Evolutionary conservation across 2,113 vertebrate species (phyloP).

Genomic region (Otocyon megalotis): DNA sequence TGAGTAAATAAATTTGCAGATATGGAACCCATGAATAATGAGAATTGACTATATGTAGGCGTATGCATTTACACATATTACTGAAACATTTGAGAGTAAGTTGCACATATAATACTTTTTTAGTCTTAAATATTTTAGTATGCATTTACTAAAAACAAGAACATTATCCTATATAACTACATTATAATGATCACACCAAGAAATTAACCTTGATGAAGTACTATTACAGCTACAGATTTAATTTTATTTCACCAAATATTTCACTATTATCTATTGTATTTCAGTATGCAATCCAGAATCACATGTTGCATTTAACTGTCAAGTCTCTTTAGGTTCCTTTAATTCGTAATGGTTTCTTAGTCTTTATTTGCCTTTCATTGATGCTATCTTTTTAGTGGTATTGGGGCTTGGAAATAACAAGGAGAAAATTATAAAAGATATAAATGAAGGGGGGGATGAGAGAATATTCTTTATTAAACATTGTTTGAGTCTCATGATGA

Average conservation of each 20-base stretch:
- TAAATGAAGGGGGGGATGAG: background rate
- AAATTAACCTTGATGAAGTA: background rate
- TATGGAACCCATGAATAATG: background rate
- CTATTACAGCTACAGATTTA: background rate
- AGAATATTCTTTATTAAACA: background rate
- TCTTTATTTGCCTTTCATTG: background rate
- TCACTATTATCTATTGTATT: background rate
- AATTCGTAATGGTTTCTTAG: background rate
- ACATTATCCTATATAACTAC: background rate
- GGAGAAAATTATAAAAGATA: conserved; percentile 38
- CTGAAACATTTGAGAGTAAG: background rate
- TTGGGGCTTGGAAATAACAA: background rate
- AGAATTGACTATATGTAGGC: background rate
- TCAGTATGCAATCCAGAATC: background rate
- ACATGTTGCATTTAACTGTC: background rate
- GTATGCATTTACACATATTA: background rate
- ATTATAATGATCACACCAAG: background rate
- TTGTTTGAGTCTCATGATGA: background rate
- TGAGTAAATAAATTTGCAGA: conserved; percentile 2
- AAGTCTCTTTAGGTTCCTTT: background rate
- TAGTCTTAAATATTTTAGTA: background rate
- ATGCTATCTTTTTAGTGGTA: background rate
- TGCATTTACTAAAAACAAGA: background rate
- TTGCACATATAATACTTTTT: background rate
- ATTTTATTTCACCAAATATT: conserved; percentile 20